Evolutionary conservation across 1,140 invertebrate genomes (phyloP).

Genomic region (Ridgeia piscesae): DNA sequence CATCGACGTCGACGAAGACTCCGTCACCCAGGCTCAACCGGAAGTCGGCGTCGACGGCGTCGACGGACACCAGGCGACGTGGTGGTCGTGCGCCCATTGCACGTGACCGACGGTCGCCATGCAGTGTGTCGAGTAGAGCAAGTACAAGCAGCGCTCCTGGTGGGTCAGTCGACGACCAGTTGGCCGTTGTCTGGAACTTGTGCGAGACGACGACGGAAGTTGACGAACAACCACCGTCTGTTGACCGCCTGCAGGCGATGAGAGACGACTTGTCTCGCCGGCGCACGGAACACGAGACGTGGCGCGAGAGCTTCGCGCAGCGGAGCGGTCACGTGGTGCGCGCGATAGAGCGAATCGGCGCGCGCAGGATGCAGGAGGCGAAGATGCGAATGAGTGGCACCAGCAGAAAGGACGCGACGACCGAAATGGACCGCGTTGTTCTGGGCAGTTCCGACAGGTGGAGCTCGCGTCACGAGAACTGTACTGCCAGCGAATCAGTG

Average conservation of each 20-base stretch:
- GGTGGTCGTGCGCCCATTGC: neutral
- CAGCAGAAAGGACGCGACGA: neutral
- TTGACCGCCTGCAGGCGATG: neutral
- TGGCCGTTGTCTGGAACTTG: neutral
- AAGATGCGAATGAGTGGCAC: neutral
- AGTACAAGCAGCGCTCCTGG: neutral
- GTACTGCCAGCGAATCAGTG: constrained; percentile 56
- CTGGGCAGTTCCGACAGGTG: constrained; percentile 72
- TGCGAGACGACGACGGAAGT: neutral
- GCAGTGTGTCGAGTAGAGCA: neutral
- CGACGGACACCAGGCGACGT: neutral
- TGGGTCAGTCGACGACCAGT: neutral
- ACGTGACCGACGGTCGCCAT: neutral
- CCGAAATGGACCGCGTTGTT: constrained; percentile 61
- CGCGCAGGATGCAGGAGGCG: neutral
- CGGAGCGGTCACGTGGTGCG: neutral
- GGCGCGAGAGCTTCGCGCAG: neutral
- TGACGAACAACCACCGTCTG: neutral
- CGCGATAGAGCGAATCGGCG: neutral
- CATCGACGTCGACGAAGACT: neutral
- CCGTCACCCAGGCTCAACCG: neutral
- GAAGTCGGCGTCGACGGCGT: neutral
- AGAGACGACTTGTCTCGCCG: neutral
- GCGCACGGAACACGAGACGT: neutral
- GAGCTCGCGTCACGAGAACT: constrained; percentile 74